Percentiles rank a stretch among this genome's conserved stretches.
Evolutionary conservation across 2,797 vertebrate genomes (phyloP).

Genomic region (Hydrolagus colliei): DNA sequence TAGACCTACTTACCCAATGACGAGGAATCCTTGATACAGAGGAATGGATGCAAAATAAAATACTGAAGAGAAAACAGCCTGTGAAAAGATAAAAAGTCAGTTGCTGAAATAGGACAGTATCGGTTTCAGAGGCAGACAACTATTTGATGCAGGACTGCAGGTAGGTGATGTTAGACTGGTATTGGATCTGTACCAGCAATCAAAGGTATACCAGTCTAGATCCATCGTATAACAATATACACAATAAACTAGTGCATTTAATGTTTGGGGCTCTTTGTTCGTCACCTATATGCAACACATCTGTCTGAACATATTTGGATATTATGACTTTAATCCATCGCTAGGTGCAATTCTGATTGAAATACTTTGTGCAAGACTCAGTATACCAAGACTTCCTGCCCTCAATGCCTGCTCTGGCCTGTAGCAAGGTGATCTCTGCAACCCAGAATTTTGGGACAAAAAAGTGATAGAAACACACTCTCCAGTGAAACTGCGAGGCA

Average conservation of each 20-base stretch:
- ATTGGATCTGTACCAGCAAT: not conserved
- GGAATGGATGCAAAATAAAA: constrained; percentile 96
- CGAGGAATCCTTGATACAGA: constrained; percentile 95
- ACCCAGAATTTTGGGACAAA: not conserved
- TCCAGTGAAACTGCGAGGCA: not conserved
- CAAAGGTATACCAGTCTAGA: not conserved
- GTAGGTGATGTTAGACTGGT: not conserved
- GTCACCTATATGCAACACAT: not conserved
- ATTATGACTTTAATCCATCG: too few relatives aligned
- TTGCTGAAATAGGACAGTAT: not conserved
- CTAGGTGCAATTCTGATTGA: not conserved
- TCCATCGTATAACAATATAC: not conserved
- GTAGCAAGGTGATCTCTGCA: not conserved
- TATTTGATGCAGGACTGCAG: not conserved
- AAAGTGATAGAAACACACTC: not conserved
- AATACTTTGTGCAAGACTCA: not conserved
- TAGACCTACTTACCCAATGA: constrained; percentile 76
- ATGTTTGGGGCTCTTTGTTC: not conserved
- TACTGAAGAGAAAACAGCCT: constrained; percentile 95
- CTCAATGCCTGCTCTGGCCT: not conserved
- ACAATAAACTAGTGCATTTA: not conserved
- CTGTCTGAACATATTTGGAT: too few relatives aligned
- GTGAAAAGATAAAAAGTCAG: not conserved
- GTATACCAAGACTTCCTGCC: not conserved
- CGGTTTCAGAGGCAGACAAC: not conserved